Base-by-base conservation (phyloP, 1,140 invertebrate species). In the Drosophila triauraria region DNA sequence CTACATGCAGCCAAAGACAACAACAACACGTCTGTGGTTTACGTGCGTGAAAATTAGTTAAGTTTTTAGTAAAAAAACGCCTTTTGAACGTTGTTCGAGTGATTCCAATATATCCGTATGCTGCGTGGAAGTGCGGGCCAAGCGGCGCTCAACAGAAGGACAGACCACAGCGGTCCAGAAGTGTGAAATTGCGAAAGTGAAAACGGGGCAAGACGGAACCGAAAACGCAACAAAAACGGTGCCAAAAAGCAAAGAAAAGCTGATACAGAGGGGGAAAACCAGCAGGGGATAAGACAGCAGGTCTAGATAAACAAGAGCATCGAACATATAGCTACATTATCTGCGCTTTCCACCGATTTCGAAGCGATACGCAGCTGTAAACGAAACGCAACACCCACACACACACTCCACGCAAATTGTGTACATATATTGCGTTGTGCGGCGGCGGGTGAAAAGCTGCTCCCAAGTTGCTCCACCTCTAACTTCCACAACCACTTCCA, bases 41-140 rank as follows among this genome's bases (percentile, higher is more conserved):
- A 88, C 85, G 85, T 88, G 81, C 85, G 84, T 84, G 80, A 87
- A 87, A 87, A 88, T 88, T 81, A 78, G 77, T 88, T 90, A 88
- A 88, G 74, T 88, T 90, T 87, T 84, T 72, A 75, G 56, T n/a
- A 74, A 78, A 81, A 90, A 78, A 75, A 53, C 63, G 42, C 74
- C 53, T 74, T 87, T 78, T n/a, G 46, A 17, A 43, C 46, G 42
- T 23, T 59, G 35, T 23, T 20, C 50, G 70, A 53, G 12, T 12
- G 42, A 42, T 38, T 38, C 8, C 38, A 63, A 78, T 32, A 57
- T 25, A 50, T 75, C 80, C 76, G 67, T 68, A 88, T 88, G 84
- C 69, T 78, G 69, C 77, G 76, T 46, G 32, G 47, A 53, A 51
- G 43, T 48, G 17, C 25, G 13, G 58, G 53, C 38, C 48, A 54